A percentile compares a stretch with the other conserved stretches of the same genome.
phyloP scores from a whole-genome alignment of 1,140 invertebrate species.

The Aphidius gifuensis region DNA sequence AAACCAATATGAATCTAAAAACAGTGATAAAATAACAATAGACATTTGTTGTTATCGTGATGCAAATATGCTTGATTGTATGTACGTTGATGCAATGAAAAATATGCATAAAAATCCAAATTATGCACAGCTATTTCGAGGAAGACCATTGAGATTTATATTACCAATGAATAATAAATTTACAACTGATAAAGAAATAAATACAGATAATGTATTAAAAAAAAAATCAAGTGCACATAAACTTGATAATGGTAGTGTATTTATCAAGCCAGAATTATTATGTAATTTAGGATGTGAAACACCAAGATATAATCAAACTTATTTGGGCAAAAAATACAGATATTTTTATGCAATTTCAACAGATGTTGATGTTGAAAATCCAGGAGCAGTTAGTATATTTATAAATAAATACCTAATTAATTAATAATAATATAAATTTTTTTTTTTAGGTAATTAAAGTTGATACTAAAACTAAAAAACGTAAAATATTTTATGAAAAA shows the following conservation, averaged over 20 bases:
- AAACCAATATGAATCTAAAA: constrained; percentile 75
- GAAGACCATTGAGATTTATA: constrained; percentile 70
- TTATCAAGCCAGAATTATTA: constrained; percentile 64
- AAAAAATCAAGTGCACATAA: constrained; percentile 57
- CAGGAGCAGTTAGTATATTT: constrained; percentile 65
- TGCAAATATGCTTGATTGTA: constrained; percentile 77
- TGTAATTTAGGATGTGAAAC: constrained; percentile 79
- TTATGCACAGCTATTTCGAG: constrained; percentile 76
- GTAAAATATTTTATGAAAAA: constrained; percentile 69
- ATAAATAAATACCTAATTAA: not conserved
- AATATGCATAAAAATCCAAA: constrained; percentile 75
- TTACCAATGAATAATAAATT: constrained; percentile 56
- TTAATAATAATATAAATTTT: not conserved
- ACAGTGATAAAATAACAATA: constrained; percentile 67
- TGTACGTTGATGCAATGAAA: constrained; percentile 79
- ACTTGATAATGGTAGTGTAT: constrained; percentile 52
- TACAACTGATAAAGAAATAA: not conserved
- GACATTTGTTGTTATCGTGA: constrained; percentile 83
- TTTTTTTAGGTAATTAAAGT: constrained; percentile 72
- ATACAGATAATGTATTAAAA: constrained; percentile 28
- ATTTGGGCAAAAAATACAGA: constrained; percentile 69
- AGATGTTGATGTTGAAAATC: constrained; percentile 77
- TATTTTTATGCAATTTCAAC: constrained; percentile 89
- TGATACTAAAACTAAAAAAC: constrained; percentile 64
- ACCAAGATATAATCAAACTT: constrained; percentile 72